phyloP scores from a whole-genome alignment of 2,797 vertebrate species.

The Carapus acus region DNA sequence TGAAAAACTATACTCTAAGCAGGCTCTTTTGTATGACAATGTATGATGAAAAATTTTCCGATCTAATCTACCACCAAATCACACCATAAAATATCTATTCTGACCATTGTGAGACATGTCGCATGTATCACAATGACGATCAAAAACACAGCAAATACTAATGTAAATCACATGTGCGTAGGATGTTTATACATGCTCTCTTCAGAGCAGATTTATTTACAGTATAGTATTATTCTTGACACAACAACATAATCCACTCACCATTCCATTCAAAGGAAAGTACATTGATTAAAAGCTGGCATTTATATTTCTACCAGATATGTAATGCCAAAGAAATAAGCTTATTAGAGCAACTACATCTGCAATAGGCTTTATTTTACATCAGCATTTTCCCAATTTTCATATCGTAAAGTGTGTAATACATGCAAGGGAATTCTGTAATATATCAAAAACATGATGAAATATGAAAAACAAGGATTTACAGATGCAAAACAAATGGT shows the following conservation, averaged over 20 bases:
- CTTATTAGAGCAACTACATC: constrained; percentile 28
- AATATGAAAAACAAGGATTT: constrained; percentile 58
- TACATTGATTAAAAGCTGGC: constrained; percentile 52
- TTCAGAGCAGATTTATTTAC: constrained; percentile 76
- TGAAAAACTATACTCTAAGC: background rate
- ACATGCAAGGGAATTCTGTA: constrained; percentile 69
- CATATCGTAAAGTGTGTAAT: constrained; percentile 62
- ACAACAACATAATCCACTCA: constrained; percentile 53
- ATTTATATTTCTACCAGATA: constrained; percentile 56
- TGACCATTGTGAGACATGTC: too few species aligned
- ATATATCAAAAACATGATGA: constrained; percentile 62
- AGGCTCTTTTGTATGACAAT: too few species aligned
- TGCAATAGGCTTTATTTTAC: constrained; percentile 57
- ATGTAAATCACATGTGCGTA: background rate
- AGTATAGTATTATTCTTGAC: constrained; percentile 66
- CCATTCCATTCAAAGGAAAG: constrained; percentile 54
- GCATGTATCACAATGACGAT: too few species aligned
- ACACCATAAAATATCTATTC: too few species aligned
- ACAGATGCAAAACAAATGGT: constrained; percentile 57
- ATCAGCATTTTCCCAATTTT: constrained; percentile 40
- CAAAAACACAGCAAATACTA: background rate
- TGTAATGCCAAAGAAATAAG: constrained; percentile 26
- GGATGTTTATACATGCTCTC: constrained; percentile 48
- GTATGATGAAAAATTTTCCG: too few species aligned
- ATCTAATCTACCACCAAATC: too few species aligned